These are phyloP conservation scores for Cephus runcator DNA, from an alignment of 2,888 invertebrate genomes.

Conservation along the genomic window DNA sequence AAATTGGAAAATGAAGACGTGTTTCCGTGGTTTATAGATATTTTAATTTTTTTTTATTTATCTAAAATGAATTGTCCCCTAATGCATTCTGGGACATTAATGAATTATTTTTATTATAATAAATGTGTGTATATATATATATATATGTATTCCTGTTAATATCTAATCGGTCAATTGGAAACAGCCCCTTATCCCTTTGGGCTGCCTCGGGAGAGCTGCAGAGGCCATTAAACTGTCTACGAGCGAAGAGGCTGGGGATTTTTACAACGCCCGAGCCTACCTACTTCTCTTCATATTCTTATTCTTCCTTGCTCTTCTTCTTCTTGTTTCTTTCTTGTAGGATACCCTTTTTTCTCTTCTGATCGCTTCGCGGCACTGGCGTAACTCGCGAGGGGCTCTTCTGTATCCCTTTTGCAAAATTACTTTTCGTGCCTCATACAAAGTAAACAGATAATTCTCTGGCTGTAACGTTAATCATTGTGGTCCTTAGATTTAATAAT, in stretches of 20 bases:
- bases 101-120: not conserved
- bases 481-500: not conserved
- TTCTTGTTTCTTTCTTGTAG: slow-evolving; percentile 35
- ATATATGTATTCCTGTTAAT: not conserved
- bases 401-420: slow-evolving; percentile 13
- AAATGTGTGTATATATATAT: not conserved
- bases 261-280: slow-evolving; percentile 47
- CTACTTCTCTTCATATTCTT: slow-evolving; percentile 32
- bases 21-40: not conserved
- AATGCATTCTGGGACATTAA: not conserved
- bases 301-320: slow-evolving; percentile 19
- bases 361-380: slow-evolving; percentile 46
- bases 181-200: slow-evolving; percentile 50
- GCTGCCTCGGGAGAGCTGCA: slow-evolving; percentile 40
- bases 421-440: slow-evolving; percentile 1
- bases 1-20: not conserved
- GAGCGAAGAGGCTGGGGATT: slow-evolving; percentile 49
- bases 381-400: slow-evolving; percentile 33
- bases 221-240: slow-evolving; percentile 62
- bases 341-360: slow-evolving; percentile 36
- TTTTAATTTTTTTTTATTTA: not conserved
- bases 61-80: not conserved
- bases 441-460: not conserved
- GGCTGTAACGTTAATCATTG: not conserved
- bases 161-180: slow-evolving; percentile 49